Base-by-base conservation (phyloP, 2,888 invertebrate species). In the Limenitis camilla region DNA sequence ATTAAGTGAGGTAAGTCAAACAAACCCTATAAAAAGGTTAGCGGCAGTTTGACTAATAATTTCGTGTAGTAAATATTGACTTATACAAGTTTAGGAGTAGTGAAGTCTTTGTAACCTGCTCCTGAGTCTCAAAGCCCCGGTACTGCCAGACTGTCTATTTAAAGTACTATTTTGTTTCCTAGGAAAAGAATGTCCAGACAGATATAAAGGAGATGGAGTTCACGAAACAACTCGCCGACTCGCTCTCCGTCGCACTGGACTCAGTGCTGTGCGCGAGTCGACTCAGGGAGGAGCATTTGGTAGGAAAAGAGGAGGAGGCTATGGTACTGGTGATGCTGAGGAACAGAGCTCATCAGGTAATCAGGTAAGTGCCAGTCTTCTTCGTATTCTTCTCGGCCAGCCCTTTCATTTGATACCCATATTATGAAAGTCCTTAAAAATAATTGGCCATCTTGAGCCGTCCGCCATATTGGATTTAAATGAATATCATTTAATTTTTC, bases 331-430 rank as follows among this genome's bases (percentile, higher is more conserved):
- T 56, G 8, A 51, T 55, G 1, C 52, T 78, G 48, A 64, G 80
- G 52, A 66, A 51, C 9, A 69, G 85, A 9, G 77, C 74, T 0
- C 82, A 82, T 38, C 64, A 68, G 30, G 60, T 82, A 5, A 77
- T 84, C 66, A 81, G 81, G 84, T 85, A 38, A 74, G 78, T 65
- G 19, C 19, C 19, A n/a, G n/a, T n/a, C n/a, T n/a, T n/a, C n/a
- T n/a, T n/a, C n/a, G n/a, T n/a, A n/a, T n/a, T n/a, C n/a, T n/a
- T n/a, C n/a, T n/a, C n/a, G n/a, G n/a, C n/a, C n/a, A n/a, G n/a
- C n/a, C n/a, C n/a, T n/a, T n/a, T n/a, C n/a, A n/a, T n/a, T n/a
- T n/a, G n/a, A n/a, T n/a, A n/a, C n/a, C n/a, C n/a, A n/a, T n/a
- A n/a, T n/a, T n/a, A n/a, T n/a, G n/a, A n/a, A n/a, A n/a, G n/a